Evolutionary conservation across 2,888 invertebrate species (phyloP).

Genomic region (Drosophila falleni): DNA sequence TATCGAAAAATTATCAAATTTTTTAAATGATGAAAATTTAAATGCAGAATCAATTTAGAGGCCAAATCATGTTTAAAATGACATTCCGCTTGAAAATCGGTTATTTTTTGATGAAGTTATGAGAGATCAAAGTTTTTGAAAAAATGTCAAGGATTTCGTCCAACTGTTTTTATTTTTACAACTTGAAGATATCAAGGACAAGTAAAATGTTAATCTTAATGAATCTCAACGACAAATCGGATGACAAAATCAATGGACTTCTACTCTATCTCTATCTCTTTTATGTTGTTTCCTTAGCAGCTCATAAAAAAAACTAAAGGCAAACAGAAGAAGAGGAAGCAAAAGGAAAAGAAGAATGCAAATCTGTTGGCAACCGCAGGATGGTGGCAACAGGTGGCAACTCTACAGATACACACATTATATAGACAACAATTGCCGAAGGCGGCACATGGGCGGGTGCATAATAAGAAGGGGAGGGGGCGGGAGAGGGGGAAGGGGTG

Average conservation of each 20-base stretch:
- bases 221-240: background rate
- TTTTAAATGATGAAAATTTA: too few species aligned
- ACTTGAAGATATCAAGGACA: background rate
- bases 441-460: constrained; percentile 35
- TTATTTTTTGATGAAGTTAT: too few species aligned
- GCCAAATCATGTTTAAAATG: too few species aligned
- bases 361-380: constrained; percentile 43
- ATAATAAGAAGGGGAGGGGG: background rate
- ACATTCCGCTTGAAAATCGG: too few species aligned
- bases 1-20: too few species aligned
- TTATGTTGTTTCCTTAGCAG: constrained; percentile 10
- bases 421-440: constrained; percentile 48
- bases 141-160: too few species aligned
- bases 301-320: constrained; percentile 14
- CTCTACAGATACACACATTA: constrained; percentile 15
- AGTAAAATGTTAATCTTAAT: background rate
- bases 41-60: too few species aligned
- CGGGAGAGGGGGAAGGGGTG: constrained; percentile 1
- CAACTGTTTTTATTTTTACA: background rate
- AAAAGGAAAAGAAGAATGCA: constrained; percentile 33
- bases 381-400: constrained; percentile 46
- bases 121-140: too few species aligned
- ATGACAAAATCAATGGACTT: constrained; percentile 8
- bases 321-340: background rate
- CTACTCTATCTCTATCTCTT: background rate